Evolutionary conservation across 2,113 vertebrate species (phyloP), one percentile per base, ranked within the genome.

Genomic region (Atherinomorus stipes): DNA sequence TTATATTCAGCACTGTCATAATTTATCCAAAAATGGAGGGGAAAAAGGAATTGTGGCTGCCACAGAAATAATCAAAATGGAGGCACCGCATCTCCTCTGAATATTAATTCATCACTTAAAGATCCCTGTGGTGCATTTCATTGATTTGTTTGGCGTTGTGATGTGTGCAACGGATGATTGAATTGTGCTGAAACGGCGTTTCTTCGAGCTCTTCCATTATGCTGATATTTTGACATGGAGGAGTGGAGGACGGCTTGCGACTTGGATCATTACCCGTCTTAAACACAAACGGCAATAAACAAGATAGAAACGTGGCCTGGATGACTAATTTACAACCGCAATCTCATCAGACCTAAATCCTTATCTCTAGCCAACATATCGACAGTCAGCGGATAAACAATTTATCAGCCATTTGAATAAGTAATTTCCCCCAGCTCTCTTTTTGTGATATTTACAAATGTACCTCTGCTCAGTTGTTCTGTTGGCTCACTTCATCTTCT

Each of bases 141-240:
- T 87, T 81, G 85, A 90, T 92, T 83, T 82, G 80, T 88, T 79
- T 78, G 64, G 60, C 58, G 54, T 73, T 83, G 64, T 66, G 38
- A 74, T 59, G 72, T 78, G 71, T 83, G 78, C 68, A 63, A 66
- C 52, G 76, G 75, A 68, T 83, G 89, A 77, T 50, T 66, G 84
- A 83, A 87, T 83, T 69, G 67, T 88, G 88, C 85, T 83, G 85
- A 90, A 54, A 0, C 15, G 22, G 85, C 77, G 0, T 71, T 85
- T 85, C 64, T 57, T 70, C 45, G 11, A 79, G 76, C 64, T 62
- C 68, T 78, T 77, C 80, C 79, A 76, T 70, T 63, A 71, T 57
- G 58, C 60, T 2, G 16, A 78, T 83, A 82, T 84, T 87, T 76
- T 85, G 53, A 87, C 63, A 54, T 38, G 26, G 64, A 66, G 80